These are phyloP conservation scores for Acanthosepion lycidas DNA, from an alignment of 2,888 invertebrate genomes.

Conservation along the genomic window DNA sequence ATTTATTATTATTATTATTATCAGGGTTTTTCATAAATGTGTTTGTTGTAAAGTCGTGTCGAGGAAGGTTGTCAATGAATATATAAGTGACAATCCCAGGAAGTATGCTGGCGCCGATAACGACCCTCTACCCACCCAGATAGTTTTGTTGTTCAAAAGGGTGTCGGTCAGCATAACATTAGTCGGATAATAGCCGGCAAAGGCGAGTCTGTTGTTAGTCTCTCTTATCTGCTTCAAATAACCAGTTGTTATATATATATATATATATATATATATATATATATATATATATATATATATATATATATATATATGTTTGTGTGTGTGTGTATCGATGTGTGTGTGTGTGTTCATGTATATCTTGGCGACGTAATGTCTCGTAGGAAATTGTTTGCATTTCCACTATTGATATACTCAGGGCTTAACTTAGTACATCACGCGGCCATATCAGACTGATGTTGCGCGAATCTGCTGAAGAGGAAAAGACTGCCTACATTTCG, in stretches of 20 bases:
- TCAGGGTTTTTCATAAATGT: background rate
- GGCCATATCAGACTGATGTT: background rate
- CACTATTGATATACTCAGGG: background rate
- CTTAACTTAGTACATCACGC: background rate
- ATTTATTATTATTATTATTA: background rate
- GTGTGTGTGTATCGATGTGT: background rate
- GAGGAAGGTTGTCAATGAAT: background rate
- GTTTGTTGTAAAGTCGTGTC: background rate
- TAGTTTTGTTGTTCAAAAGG: background rate
- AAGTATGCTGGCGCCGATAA: background rate
- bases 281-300: background rate
- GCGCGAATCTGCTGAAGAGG: background rate
- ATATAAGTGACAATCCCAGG: background rate
- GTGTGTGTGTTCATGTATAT: background rate
- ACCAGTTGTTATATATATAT: background rate
- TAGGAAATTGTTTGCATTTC: background rate
- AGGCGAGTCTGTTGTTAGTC: no score
- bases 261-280: conserved; percentile 23
- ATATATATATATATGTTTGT: background rate
- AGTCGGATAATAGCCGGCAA: background rate
- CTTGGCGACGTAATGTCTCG: conserved; percentile 11
- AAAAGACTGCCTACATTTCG: background rate
- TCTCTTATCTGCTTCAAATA: background rate
- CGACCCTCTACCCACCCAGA: background rate
- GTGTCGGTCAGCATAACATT: background rate